Conservation (phyloP, 2,113 vertebrate species). For the Empidonax traillii region DNA sequence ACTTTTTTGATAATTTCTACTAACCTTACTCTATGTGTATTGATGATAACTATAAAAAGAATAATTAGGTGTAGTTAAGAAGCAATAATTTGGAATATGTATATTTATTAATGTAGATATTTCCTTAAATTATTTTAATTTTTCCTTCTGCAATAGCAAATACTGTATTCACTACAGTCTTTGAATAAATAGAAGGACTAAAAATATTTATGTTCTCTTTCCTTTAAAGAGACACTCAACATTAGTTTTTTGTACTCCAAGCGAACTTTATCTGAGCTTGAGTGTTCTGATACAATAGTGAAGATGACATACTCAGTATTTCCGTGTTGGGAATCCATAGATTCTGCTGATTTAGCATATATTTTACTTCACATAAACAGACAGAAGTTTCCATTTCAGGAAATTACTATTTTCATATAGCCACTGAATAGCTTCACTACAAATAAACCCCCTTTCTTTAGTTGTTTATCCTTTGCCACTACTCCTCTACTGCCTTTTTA, state of each 20-base stretch:
- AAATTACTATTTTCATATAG: background rate
- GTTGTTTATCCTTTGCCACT: background rate
- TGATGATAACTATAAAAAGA: conserved; percentile 27
- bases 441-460: background rate
- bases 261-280: background rate
- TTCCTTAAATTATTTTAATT: background rate
- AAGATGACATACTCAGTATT: background rate
- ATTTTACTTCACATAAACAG: background rate
- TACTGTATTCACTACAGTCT: background rate
- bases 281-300: background rate
- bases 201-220: background rate
- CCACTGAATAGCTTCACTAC: background rate
- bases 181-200: background rate
- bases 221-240: background rate
- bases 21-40: background rate
- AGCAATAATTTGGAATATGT: background rate
- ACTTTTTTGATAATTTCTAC: conserved; percentile 39
- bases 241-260: background rate
- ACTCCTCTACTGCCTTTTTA: background rate
- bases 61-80: conserved; percentile 17
- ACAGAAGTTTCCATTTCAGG: background rate
- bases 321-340: background rate
- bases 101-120: background rate
- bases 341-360: background rate
- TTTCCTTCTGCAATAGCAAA: background rate